These are phyloP conservation scores for Brachypterus glaber DNA, from an alignment of 2,888 invertebrate genomes.

Conservation along the genomic window DNA sequence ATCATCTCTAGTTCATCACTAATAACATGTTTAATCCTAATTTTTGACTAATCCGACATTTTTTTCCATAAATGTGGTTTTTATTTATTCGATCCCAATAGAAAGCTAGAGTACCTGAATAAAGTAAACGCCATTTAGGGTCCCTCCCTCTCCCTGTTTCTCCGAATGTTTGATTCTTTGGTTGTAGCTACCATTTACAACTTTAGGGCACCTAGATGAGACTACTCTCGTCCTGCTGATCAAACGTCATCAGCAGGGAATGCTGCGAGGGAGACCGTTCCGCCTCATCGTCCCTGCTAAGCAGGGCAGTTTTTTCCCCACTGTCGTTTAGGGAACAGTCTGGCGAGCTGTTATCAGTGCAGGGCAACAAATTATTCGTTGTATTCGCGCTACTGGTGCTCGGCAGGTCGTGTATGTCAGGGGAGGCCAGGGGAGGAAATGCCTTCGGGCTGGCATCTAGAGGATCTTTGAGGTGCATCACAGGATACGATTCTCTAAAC, in stretches of 20 bases:
- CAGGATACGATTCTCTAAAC: constrained; percentile 56
- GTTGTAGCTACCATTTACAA: too few species aligned
- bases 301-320: constrained; percentile 53
- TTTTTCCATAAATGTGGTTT: too few species aligned
- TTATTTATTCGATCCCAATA: too few species aligned
- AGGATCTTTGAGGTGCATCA: constrained; percentile 37
- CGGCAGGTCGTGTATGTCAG: constrained; percentile 49
- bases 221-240: constrained; percentile 78
- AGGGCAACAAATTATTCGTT: constrained; percentile 43
- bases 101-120: too few species aligned
- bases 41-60: too few species aligned
- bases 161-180: too few species aligned
- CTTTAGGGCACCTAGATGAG: constrained; percentile 54
- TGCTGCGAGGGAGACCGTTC: constrained; percentile 61
- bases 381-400: constrained; percentile 44
- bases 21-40: too few species aligned
- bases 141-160: too few species aligned
- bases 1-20: too few species aligned
- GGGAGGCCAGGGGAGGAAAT: constrained; percentile 54
- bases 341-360: constrained; percentile 45
- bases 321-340: constrained; percentile 41
- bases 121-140: too few species aligned
- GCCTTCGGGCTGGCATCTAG: constrained; percentile 36
- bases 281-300: constrained; percentile 43
- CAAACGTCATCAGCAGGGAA: constrained; percentile 65